phyloP scores from a whole-genome alignment of 2,797 vertebrate species.

The Odontamblyopus rebecca region DNA sequence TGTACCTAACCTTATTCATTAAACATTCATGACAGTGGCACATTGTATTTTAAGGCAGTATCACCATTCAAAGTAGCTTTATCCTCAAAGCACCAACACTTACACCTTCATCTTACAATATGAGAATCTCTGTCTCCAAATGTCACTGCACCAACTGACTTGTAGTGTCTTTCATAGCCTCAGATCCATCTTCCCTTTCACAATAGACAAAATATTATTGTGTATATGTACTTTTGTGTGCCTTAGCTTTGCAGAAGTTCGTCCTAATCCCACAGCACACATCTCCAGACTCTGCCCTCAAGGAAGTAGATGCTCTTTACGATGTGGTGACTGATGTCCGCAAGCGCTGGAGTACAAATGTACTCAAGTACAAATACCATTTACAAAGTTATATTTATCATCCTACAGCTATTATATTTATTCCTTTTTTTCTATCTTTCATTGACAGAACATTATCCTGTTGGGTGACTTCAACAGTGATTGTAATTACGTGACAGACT shows the following conservation, averaged over 20 bases:
- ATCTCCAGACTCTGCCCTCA: conserved; percentile 75
- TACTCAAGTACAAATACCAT: conserved; percentile 55
- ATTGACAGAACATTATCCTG: conserved; percentile 84
- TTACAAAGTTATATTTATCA: background rate
- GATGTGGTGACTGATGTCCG: conserved; percentile 83
- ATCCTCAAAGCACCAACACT: too few relatives aligned
- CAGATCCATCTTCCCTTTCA: too few relatives aligned
- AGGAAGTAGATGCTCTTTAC: conserved; percentile 82
- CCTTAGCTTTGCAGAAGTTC: conserved; percentile 74
- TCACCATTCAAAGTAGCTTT: too few relatives aligned
- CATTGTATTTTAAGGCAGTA: too few relatives aligned
- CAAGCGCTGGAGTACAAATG: conserved; percentile 82
- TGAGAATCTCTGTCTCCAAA: background rate
- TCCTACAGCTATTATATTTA: background rate
- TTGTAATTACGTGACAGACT: conserved; percentile 77
- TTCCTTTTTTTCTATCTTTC: background rate
- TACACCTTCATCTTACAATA: too few relatives aligned
- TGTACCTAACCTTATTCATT: too few relatives aligned
- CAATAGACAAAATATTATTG: too few relatives aligned
- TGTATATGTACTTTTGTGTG: background rate
- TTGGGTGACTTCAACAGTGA: conserved; percentile 91
- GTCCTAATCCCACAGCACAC: conserved; percentile 89
- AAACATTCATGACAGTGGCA: too few relatives aligned
- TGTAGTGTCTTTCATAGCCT: too few relatives aligned
- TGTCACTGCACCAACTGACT: background rate